Percentiles rank a stretch among this genome's conserved stretches.
These are phyloP conservation scores for Coregonus clupeaformis DNA, from an alignment of 2,113 vertebrate genomes.

Conservation along the genomic window DNA sequence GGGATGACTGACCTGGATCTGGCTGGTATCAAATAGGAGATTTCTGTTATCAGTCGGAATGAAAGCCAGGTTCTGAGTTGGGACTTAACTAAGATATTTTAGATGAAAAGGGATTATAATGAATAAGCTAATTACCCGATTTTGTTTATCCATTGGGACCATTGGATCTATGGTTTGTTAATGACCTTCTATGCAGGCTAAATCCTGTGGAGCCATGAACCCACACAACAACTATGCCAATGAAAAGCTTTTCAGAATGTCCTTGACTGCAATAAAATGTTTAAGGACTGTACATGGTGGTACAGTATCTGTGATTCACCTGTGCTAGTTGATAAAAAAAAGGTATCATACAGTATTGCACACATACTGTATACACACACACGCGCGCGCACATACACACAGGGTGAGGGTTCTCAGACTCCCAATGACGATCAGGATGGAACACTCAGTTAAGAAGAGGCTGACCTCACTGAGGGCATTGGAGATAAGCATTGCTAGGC, in stretches of 20 bases:
- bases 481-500: slow-evolving; percentile 37
- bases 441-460: slow-evolving; percentile 3
- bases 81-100: background rate
- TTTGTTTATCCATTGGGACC: background rate
- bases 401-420: too few relatives aligned
- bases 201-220: background rate
- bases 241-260: too few relatives aligned
- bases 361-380: too few relatives aligned
- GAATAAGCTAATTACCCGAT: background rate
- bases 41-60: too few relatives aligned
- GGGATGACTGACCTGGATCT: background rate
- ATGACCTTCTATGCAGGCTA: background rate
- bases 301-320: background rate
- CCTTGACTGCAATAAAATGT: too few relatives aligned
- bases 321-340: too few relatives aligned
- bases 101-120: background rate
- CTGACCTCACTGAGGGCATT: slow-evolving; percentile 11
- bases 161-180: background rate
- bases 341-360: too few relatives aligned
- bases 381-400: too few relatives aligned
- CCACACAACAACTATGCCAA: background rate
- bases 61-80: too few relatives aligned
- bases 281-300: too few relatives aligned
- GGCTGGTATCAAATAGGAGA: background rate
- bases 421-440: slow-evolving; percentile 15